Base-by-base conservation (phyloP, 2,797 vertebrate genomes). In the Epinephelus coioides region DNA sequence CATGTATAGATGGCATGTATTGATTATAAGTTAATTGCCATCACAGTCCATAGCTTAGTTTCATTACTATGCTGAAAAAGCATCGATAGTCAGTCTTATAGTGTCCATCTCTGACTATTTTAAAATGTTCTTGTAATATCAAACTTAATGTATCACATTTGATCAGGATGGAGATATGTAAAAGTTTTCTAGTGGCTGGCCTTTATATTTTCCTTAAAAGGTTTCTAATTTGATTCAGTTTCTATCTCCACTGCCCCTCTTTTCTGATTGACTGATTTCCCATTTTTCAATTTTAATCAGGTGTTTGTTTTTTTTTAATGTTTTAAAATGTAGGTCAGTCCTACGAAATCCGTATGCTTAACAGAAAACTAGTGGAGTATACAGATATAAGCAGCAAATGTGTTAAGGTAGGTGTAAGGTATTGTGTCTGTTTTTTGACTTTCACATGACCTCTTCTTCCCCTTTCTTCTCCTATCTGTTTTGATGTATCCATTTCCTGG, bases 321-420 rank as follows among this genome's bases (percentile, higher is more conserved):
- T 92, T 88, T 92, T 92, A 91, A 94, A 92, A 94, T 94, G 91
- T 95, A 99, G 98, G 98, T 97, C 98, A 98, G 93, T 97, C 97
- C 92, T 99, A 99, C 85, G 98, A 99, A 97, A 97, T 99, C 92
- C 96, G 97, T 91, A 96, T 99, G 92, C 95, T 98, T 92, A 97
- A 97, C 95, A 96, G 96, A 95, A 98, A 98, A 95, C 95, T 97
- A 94, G 96, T 95, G 95, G 97, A 97, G 91, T 98, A 96, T 95
- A 96, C 97, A 94, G 97, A 97, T 95, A 94, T 97, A 95, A 97
- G 96, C 95, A 97, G 95, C 92, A 98, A 97, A 94, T 97, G 94
- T 94, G 95, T 98, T 79, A 98, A 98, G 97, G 98, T 98, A 96
- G 96, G 96, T 94, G 92, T 85, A 84, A 83, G 84, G 82, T 85